These are phyloP conservation scores for Otolemur garnettii DNA, from an alignment of 2,113 vertebrate genomes.

Conservation along the genomic window DNA sequence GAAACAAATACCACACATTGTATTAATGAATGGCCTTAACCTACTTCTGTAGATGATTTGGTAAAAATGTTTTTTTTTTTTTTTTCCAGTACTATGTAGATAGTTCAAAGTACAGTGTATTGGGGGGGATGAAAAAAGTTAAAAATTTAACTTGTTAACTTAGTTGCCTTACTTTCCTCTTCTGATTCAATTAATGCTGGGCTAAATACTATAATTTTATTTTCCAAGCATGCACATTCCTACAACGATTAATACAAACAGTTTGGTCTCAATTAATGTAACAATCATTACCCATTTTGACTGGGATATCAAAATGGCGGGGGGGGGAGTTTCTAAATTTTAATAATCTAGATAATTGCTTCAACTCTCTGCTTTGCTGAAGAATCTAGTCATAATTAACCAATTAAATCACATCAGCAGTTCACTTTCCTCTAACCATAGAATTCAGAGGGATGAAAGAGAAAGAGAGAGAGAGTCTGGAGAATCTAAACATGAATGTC, in stretches of 20 bases:
- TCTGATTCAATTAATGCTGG: conserved; percentile 59
- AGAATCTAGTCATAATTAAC: conserved; percentile 74
- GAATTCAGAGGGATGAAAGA: conserved; percentile 62
- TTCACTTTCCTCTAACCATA: conserved; percentile 39
- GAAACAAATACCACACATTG: conserved; percentile 4
- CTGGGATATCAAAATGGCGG: conserved; percentile 44
- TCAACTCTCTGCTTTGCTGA: conserved; percentile 68
- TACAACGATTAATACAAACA: conserved; percentile 9
- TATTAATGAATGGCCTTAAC: neutral
- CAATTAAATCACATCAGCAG: conserved; percentile 69
- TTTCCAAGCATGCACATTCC: neutral
- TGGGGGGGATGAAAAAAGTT: neutral
- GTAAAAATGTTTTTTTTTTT: neutral
- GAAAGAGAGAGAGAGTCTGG: neutral
- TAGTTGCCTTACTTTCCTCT: conserved; percentile 54
- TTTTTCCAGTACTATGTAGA: neutral
- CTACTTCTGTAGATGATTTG: conserved; percentile 15
- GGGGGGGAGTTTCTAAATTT: conserved; percentile 60
- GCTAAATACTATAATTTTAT: conserved; percentile 52
- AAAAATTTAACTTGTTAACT: conserved; percentile 53
- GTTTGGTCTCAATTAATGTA: conserved; percentile 71
- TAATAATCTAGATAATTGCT: conserved; percentile 77
- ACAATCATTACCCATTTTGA: conserved; percentile 41
- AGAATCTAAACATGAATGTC: conserved; percentile 76
- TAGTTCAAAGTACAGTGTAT: neutral